Conservation (phyloP, 1,140 invertebrate genomes). For the Ceratosolen solmsi region DNA sequence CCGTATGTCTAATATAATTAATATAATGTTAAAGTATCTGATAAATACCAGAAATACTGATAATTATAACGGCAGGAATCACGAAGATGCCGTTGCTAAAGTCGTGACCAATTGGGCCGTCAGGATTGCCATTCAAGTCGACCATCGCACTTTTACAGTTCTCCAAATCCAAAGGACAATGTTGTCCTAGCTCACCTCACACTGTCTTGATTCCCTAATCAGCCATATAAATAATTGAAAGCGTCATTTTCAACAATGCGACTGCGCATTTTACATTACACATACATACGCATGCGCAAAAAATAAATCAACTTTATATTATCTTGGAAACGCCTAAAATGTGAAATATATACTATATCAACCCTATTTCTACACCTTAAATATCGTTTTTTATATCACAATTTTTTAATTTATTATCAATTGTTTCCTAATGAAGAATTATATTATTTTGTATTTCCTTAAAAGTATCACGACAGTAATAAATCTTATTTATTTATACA, state of each 20-base stretch:
- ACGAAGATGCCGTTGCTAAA: slow-evolving; percentile 87
- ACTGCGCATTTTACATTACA: background rate
- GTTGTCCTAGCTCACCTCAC: background rate
- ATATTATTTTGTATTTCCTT: too few relatives aligned
- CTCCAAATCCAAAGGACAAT: background rate
- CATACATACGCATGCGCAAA: background rate
- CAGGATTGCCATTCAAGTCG: slow-evolving; percentile 78
- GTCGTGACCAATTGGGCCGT: slow-evolving; percentile 84
- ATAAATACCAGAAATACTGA: slow-evolving; percentile 80
- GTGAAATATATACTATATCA: background rate
- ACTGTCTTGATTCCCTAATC: background rate
- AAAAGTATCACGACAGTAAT: too few relatives aligned
- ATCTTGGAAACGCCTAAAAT: slow-evolving; percentile 17
- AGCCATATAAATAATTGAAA: background rate
- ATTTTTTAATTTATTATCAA: background rate
- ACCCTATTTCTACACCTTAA: background rate
- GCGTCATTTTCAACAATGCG: background rate
- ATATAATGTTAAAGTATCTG: too few relatives aligned
- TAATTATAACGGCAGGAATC: slow-evolving; percentile 82
- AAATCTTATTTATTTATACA: too few relatives aligned
- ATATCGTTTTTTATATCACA: too few relatives aligned
- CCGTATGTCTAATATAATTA: too few relatives aligned
- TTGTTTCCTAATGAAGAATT: background rate
- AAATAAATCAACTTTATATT: background rate
- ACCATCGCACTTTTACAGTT: slow-evolving; percentile 71